Conservation (phyloP, 1,140 invertebrate species). For the Diploscapter pachys region DNA sequence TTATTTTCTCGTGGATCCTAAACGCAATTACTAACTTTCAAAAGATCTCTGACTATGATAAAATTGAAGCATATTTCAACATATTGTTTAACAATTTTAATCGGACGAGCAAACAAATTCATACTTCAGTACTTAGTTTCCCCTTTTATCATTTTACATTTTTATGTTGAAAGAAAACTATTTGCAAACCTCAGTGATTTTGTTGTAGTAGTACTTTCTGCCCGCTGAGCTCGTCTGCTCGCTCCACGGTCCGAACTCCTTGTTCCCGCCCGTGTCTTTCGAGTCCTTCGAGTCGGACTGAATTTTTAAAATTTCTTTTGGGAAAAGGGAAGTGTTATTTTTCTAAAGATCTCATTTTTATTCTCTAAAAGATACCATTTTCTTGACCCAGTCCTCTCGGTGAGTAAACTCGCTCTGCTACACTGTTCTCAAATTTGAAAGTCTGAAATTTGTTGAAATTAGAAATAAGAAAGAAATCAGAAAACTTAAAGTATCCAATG, state of each 20-base stretch:
- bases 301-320: too few relatives aligned
- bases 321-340: too few relatives aligned
- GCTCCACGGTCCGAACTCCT: slow-evolving; percentile 3
- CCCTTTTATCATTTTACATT: background rate
- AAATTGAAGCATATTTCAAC: too few relatives aligned
- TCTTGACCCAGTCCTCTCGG: background rate
- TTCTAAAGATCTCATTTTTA: too few relatives aligned
- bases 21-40: too few relatives aligned
- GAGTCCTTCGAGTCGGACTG: too few relatives aligned
- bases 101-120: too few relatives aligned
- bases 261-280: too few relatives aligned
- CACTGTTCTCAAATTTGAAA: background rate
- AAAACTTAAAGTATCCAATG: background rate
- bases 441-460: background rate
- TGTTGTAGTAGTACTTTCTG: slow-evolving; percentile 10
- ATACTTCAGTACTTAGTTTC: background rate
- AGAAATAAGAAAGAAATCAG: background rate
- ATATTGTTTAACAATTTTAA: too few relatives aligned
- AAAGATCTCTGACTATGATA: too few relatives aligned
- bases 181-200: background rate
- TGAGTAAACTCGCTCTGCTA: background rate
- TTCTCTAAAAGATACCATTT: background rate
- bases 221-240: slow-evolving; percentile 5
- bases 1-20: too few relatives aligned
- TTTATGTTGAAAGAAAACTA: background rate